Evolutionary conservation across 1,140 invertebrate species (phyloP).

Genomic region (Anadara kagoshimensis): DNA sequence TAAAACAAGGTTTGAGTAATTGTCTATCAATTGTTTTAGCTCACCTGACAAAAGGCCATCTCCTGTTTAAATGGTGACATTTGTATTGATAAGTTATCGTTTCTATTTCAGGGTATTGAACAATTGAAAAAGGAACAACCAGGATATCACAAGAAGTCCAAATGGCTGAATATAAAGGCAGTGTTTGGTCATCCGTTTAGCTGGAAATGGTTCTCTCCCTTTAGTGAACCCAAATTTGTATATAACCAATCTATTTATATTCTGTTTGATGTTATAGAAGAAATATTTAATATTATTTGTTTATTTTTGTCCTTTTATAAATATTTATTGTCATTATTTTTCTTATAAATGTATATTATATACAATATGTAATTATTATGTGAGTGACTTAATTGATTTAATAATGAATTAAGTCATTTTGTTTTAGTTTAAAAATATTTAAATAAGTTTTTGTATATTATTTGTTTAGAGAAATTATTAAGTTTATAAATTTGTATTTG

Average conservation of each 20-base stretch:
- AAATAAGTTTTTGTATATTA: background rate
- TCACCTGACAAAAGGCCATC: too few species aligned
- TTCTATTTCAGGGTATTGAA: slow-evolving; percentile 87
- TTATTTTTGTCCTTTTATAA: too few species aligned
- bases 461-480: background rate
- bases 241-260: slow-evolving; percentile 47
- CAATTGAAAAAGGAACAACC: slow-evolving; percentile 95
- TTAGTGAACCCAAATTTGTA: slow-evolving; percentile 73
- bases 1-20: too few species aligned
- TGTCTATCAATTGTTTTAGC: too few species aligned
- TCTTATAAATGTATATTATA: too few species aligned
- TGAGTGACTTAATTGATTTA: too few species aligned
- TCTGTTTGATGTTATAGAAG: slow-evolving; percentile 40
- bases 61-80: background rate
- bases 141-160: slow-evolving; percentile 90
- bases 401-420: too few species aligned
- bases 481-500: background rate
- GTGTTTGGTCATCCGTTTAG: slow-evolving; percentile 94
- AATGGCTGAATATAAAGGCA: slow-evolving; percentile 94
- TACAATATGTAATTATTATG: too few species aligned
- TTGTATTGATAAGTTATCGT: background rate
- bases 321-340: too few species aligned
- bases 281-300: background rate
- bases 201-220: slow-evolving; percentile 95
- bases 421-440: background rate